These are phyloP conservation scores for Alca torda DNA, from an alignment of 2,797 vertebrate genomes.

Conservation along the genomic window DNA sequence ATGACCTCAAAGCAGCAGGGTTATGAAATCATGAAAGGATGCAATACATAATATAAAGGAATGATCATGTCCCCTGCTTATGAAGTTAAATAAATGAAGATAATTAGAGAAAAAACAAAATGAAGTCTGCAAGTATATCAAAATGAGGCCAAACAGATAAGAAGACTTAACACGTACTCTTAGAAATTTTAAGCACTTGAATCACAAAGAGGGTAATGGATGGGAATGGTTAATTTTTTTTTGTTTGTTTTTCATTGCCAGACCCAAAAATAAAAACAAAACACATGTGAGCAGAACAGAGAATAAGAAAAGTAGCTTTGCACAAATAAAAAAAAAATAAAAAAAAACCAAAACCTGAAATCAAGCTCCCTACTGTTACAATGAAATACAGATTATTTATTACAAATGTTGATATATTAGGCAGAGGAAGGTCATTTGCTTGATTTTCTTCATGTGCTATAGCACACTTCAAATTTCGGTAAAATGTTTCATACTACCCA, in stretches of 20 bases:
- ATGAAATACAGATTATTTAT: neutral
- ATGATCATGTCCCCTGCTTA: slow-evolving; percentile 77
- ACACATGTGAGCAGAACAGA: slow-evolving; percentile 70
- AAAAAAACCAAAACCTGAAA: neutral
- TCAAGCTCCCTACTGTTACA: slow-evolving; percentile 53
- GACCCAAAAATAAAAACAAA: slow-evolving; percentile 83
- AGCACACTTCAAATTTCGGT: neutral
- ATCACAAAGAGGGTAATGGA: slow-evolving; percentile 83
- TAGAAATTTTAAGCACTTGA: slow-evolving; percentile 81
- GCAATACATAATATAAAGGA: slow-evolving; percentile 75
- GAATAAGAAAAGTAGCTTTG: slow-evolving; percentile 61
- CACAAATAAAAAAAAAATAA: slow-evolving; percentile 39
- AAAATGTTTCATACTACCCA: neutral
- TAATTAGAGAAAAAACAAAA: slow-evolving; percentile 88
- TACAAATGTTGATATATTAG: slow-evolving; percentile 6
- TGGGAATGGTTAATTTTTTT: slow-evolving; percentile 76
- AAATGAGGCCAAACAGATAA: slow-evolving; percentile 85
- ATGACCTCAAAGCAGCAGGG: slow-evolving; percentile 74
- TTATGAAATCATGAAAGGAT: slow-evolving; percentile 75
- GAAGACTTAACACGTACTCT: slow-evolving; percentile 81
- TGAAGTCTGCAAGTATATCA: slow-evolving; percentile 85
- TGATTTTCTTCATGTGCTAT: neutral
- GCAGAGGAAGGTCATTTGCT: slow-evolving; percentile 2
- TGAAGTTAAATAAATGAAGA: slow-evolving; percentile 81
- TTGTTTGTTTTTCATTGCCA: slow-evolving; percentile 80